These are phyloP conservation scores for Dermolepida albohirtum DNA, from an alignment of 2,888 invertebrate species.

Conservation along the genomic window DNA sequence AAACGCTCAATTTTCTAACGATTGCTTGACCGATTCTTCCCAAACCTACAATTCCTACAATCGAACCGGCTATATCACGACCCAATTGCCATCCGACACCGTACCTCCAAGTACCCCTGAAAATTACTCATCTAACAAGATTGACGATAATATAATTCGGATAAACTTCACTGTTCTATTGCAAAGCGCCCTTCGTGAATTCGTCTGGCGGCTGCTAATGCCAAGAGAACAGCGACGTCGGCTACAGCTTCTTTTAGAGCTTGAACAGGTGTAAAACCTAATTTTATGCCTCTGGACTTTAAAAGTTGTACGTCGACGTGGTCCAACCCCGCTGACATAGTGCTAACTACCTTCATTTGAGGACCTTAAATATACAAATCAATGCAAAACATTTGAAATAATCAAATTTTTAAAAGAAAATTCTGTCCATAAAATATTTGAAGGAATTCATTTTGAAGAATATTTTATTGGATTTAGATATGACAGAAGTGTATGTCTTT, in stretches of 20 bases:
- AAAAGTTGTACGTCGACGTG: conserved; percentile 82
- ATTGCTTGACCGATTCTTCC: conserved; percentile 84
- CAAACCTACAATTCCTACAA: conserved; percentile 86
- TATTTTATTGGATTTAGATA: no score
- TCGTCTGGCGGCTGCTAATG: conserved; percentile 80
- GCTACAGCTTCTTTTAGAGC: conserved; percentile 84
- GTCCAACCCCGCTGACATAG: conserved; percentile 90
- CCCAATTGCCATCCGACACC: conserved; percentile 84
- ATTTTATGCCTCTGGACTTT: conserved; percentile 76
- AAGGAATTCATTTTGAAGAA: no score
- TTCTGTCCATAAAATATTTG: no score
- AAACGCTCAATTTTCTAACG: conserved; percentile 77
- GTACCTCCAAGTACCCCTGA: conserved; percentile 54
- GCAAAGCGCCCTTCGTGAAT: conserved; percentile 79
- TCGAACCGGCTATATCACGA: conserved; percentile 79
- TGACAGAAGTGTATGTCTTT: no score
- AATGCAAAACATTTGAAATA: no score
- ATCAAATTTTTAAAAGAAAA: no score
- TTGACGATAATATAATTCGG: not conserved
- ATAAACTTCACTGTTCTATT: conserved; percentile 69
- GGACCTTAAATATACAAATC: conserved; percentile 68
- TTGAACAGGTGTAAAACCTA: conserved; percentile 81
- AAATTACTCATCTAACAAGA: conserved; percentile 11
- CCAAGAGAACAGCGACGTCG: conserved; percentile 81
- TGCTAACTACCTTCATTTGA: conserved; percentile 79